These are phyloP conservation scores for Listrodromus nycthemerus DNA, from an alignment of 2,888 invertebrate genomes.

Conservation along the genomic window DNA sequence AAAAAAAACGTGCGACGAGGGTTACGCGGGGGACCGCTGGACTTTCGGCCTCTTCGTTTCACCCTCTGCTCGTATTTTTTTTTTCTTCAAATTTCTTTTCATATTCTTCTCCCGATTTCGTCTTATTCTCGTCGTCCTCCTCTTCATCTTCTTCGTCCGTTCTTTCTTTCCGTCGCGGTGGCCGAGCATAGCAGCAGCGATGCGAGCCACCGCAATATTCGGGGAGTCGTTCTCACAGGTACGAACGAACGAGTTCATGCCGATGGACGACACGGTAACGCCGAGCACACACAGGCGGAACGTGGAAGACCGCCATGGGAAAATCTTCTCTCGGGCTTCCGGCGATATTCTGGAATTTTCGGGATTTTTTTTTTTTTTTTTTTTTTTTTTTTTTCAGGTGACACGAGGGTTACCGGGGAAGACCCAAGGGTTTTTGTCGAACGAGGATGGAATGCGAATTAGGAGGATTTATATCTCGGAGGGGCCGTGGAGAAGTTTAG, in stretches of 20 bases:
- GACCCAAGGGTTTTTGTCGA: conserved; percentile 1
- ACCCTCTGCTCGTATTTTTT: conserved; percentile 6
- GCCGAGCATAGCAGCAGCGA: conserved; percentile 42
- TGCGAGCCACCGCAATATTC: conserved; percentile 20
- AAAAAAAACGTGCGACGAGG: conserved; percentile 36
- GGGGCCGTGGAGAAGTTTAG: not conserved
- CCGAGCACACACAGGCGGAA: conserved; percentile 10
- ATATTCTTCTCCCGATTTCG: conserved; percentile 40
- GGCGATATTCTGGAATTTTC: conserved; percentile 44
- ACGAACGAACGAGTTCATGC: conserved; percentile 46
- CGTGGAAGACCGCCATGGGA: conserved; percentile 43
- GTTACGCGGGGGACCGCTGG: conserved; percentile 36
- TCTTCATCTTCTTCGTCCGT: conserved; percentile 40
- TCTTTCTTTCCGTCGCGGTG: conserved; percentile 45
- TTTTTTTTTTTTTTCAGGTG: conserved; percentile 18
- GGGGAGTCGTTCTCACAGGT: conserved; percentile 52
- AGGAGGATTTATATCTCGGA: not conserved
- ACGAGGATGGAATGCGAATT: conserved; percentile 35
- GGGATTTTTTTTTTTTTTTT: conserved; percentile 24
- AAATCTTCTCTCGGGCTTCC: conserved; percentile 58
- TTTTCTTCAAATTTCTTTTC: conserved; percentile 35
- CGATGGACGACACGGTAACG: conserved; percentile 31
- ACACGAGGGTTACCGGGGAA: conserved; percentile 2
- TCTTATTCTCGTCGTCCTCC: conserved; percentile 25
- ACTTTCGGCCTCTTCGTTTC: conserved; percentile 5